Evolutionary conservation across 2,888 invertebrate species (phyloP), one percentile per base, ranked within the genome.

Genomic region (Melipona bicolor): DNA sequence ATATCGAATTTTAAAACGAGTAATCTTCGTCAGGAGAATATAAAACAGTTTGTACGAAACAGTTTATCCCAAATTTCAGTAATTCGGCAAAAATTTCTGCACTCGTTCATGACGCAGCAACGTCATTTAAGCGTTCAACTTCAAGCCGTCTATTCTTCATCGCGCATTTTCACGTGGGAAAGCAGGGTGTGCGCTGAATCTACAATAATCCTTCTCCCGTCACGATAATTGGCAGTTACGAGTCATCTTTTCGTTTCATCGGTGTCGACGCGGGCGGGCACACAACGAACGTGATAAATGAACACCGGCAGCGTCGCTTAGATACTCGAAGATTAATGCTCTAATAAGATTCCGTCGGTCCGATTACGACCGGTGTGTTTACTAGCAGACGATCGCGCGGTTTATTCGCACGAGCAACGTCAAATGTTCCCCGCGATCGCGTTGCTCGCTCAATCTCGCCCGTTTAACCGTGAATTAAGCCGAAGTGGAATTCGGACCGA

Each of bases 291-390:
- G 67, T 79, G 81, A 79, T 73, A 74, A 81, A 79, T 73, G 81
- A 64, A 79, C 79, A n/a, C n/a, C 9, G 24, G 13, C 32, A 2
- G 15, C 67, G n/a, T 56, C 43, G 64, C 56, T 43, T 11, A 11
- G 27, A 59, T 69, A 36, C 64, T 70, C 80, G 27, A 79, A 70
- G 81, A 82, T 79, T 79, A 70, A 82, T 74, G 81, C 13, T 73
- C 68, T 24, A 79, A 72, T 72, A 68, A 68, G 61, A 72, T 73
- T 61, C 79, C 59, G n/a, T 21, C 19, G 19, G 56, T 24, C 62
- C 62, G 81, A 82, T 79, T 64, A 56, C 27, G 17, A 43, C 43
- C 43, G 9, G 43, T 50, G 4, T 49, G 71, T 52, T 70, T 32
- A 67, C 52, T 36, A 1, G 32, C 21, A 32, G 52, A 67, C 72